Base-by-base conservation (phyloP, 2,113 vertebrate species). In the Nymphicus hollandicus region DNA sequence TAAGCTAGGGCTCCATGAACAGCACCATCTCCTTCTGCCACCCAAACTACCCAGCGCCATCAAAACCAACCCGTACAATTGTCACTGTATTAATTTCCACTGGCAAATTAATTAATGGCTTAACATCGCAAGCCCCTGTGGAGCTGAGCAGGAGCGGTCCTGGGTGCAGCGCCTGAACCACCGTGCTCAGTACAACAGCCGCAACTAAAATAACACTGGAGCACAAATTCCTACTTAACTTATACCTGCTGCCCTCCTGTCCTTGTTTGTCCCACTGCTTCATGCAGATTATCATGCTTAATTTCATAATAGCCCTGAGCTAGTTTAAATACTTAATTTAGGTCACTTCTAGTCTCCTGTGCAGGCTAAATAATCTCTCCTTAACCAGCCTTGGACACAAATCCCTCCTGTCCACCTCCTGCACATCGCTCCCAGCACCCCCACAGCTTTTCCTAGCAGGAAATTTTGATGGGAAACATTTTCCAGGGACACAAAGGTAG, bases 271-370 rank as follows among this genome's bases (percentile, higher is more conserved):
- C 91, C 79, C 71, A 37, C 81, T 95, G 95, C 93, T 89, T 91
- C 73, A 69, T 43, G 90, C 92, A 92, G 96, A 96, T 96, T 97
- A 96, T 94, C 58, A 4, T 86, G 94, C 95, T 95, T 96, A 96
- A 96, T 96, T 96, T 96, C 88, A 85, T 96, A 97, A 96, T 96
- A 97, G 94, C 96, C 96, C 93, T 96, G 96, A 97, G 96, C 96
- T 97, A 95, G 96, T 94, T 96, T 96, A 97, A 97, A 96, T 96
- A 96, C 96, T 97, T 97, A 95, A 96, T 97, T 96, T 95, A 96
- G 96, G 96, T 96, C 96, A 96, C 91, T 95, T 61, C 85, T 94
- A 95, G 95, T 93, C 96, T 95, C 88, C 91, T 85, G 9, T 94
- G 95, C 22, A 44, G 89, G 78, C 55, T 95, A 90, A 96, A 94